These are phyloP conservation scores for Orbicella faveolata DNA, from an alignment of 64 coral and sea anemone genomes.

Conservation along the genomic window DNA sequence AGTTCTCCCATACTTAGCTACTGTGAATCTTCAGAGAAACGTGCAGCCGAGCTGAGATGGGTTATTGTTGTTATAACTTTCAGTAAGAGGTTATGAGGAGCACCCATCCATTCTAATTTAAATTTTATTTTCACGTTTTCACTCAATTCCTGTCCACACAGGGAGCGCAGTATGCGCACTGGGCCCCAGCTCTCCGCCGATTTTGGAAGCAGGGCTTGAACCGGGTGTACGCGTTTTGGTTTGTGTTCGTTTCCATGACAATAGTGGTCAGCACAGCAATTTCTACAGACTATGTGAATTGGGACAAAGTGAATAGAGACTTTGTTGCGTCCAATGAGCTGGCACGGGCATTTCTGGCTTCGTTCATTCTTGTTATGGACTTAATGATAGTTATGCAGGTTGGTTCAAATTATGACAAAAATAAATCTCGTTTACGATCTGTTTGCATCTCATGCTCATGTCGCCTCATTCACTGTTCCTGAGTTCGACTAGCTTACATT, in stretches of 20 bases:
- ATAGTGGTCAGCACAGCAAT: constrained; percentile 67
- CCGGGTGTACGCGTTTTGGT: constrained; percentile 77
- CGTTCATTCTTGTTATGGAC: constrained; percentile 86
- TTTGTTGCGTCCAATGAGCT: constrained; percentile 80
- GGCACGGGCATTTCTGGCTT: constrained; percentile 70
- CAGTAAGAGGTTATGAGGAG: no score
- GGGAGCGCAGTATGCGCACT: constrained; percentile 73
- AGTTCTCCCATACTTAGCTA: no score
- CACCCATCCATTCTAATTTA: not conserved
- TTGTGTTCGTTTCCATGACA: constrained; percentile 71
- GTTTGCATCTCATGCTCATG: no score
- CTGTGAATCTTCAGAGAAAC: no score
- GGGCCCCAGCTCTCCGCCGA: constrained; percentile 71
- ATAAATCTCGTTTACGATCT: no score
- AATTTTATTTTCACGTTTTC: not conserved
- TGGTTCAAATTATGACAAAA: not conserved
- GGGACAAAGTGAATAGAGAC: constrained; percentile 79
- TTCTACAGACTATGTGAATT: constrained; percentile 82
- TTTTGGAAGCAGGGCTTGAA: constrained; percentile 75
- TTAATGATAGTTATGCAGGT: constrained; percentile 87
- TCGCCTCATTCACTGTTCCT: no score
- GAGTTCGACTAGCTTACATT: no score
- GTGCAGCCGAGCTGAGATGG: no score
- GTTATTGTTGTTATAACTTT: no score
- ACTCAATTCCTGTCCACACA: not conserved